Evolutionary conservation across 2,888 invertebrate species (phyloP).

Genomic region (Tenthredo notha): DNA sequence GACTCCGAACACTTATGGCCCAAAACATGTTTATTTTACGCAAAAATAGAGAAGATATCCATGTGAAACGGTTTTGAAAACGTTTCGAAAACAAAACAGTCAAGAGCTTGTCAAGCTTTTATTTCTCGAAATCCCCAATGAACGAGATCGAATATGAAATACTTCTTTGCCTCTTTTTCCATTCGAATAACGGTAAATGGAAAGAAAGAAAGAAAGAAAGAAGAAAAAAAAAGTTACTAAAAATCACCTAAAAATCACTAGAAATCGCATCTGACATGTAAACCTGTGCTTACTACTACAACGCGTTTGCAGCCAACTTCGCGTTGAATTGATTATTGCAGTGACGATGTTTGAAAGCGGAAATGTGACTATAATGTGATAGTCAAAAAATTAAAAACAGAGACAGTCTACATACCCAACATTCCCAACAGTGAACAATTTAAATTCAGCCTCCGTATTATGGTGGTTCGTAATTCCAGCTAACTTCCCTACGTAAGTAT

Average conservation of each 20-base stretch:
- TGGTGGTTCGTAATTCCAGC: neutral
- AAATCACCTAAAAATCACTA: no score
- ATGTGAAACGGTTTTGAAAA: no score
- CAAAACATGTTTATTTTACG: no score
- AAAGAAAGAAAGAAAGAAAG: neutral
- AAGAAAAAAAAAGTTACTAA: neutral
- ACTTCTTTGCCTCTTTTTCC: neutral
- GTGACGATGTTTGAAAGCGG: neutral
- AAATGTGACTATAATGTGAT: slow-evolving; percentile 6
- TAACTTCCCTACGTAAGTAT: neutral
- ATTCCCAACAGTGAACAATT: neutral
- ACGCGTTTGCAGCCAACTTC: neutral
- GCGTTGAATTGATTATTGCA: neutral
- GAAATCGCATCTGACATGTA: neutral
- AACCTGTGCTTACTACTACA: neutral
- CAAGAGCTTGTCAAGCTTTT: neutral
- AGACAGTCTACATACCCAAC: neutral
- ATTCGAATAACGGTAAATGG: neutral
- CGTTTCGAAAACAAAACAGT: neutral
- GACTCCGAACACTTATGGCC: no score
- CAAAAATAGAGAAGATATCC: no score
- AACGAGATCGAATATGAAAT: neutral
- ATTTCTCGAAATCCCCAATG: neutral
- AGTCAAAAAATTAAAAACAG: neutral
- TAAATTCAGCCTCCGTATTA: neutral